Percentiles rank a stretch among this genome's conserved stretches.
These are phyloP conservation scores for Chorisops tibialis DNA, from an alignment of 2,888 invertebrate species.

Conservation along the genomic window DNA sequence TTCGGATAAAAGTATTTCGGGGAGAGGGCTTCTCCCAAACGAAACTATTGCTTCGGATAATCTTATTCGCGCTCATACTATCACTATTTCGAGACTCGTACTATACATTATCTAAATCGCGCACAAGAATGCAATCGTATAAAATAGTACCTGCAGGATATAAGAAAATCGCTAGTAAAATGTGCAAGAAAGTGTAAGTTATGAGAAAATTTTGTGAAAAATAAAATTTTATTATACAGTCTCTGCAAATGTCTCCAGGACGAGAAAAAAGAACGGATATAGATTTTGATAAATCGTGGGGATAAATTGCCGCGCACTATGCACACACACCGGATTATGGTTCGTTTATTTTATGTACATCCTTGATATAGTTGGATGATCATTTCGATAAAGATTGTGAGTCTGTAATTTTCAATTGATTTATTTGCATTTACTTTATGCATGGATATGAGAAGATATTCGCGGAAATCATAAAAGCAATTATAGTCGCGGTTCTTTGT, in stretches of 20 bases:
- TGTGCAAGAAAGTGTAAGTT: conserved; percentile 12
- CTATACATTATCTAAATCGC: too few relatives aligned
- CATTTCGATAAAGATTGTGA: background rate
- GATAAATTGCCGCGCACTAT: background rate
- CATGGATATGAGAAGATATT: too few relatives aligned
- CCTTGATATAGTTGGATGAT: conserved; percentile 15
- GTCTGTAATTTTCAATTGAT: conserved; percentile 9
- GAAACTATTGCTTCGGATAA: background rate
- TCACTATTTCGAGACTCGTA: background rate
- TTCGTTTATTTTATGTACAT: conserved; percentile 16
- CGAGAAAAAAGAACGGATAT: background rate
- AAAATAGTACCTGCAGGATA: conserved; percentile 13
- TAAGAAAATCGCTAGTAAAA: background rate
- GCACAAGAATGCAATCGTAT: conserved; percentile 12
- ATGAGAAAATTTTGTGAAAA: conserved; percentile 3
- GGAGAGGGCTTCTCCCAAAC: background rate
- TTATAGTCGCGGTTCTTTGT: too few relatives aligned
- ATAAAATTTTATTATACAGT: conserved; percentile 14
- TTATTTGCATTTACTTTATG: too few relatives aligned
- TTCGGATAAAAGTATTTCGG: background rate
- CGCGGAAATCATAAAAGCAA: too few relatives aligned
- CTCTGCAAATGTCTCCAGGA: background rate
- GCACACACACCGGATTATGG: conserved; percentile 7
- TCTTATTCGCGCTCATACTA: conserved; percentile 1
- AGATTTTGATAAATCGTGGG: background rate